Percentiles rank a stretch among this genome's conserved stretches.
phyloP scores from a whole-genome alignment of 2,113 vertebrate genomes.

The Etheostoma spectabile region DNA sequence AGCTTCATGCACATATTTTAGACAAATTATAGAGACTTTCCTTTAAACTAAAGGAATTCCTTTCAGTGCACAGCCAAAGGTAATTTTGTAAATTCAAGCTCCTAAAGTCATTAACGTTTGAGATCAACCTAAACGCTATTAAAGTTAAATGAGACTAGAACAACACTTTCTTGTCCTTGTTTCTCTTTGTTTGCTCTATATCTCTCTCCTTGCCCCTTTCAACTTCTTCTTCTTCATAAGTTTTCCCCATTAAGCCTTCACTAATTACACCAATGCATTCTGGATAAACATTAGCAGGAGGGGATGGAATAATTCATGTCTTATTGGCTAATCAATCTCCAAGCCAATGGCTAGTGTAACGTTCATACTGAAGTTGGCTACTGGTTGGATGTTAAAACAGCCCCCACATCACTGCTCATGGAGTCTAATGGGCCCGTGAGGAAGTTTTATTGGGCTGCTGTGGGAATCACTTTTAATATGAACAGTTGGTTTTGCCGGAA shows the following conservation, averaged over 20 bases:
- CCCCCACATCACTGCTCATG: constrained; percentile 38
- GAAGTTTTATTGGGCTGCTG: constrained; percentile 51
- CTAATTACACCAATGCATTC: constrained; percentile 49
- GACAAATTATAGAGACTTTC: neutral
- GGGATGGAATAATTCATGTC: constrained; percentile 51
- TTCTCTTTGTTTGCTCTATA: neutral
- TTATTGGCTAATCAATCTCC: constrained; percentile 62
- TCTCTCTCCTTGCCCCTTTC: neutral
- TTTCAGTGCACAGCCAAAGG: neutral
- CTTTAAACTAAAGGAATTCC: neutral
- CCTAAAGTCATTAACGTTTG: accelerated
- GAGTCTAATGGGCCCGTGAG: constrained; percentile 22
- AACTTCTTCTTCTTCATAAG: constrained; percentile 1
- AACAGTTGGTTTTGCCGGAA: constrained; percentile 16
- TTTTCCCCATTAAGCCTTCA: constrained; percentile 23
- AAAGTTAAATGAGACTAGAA: constrained; percentile 4
- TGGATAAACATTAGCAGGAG: constrained; percentile 56
- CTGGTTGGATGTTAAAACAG: constrained; percentile 48
- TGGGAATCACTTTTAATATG: constrained; percentile 46
- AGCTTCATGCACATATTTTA: neutral
- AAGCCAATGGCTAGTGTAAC: constrained; percentile 24
- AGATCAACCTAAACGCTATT: neutral
- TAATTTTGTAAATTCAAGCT: neutral
- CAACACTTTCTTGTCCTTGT: neutral
- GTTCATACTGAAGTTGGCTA: constrained; percentile 34